These are phyloP conservation scores for Tipula helvola DNA, from an alignment of 2,888 invertebrate species.

Conservation along the genomic window DNA sequence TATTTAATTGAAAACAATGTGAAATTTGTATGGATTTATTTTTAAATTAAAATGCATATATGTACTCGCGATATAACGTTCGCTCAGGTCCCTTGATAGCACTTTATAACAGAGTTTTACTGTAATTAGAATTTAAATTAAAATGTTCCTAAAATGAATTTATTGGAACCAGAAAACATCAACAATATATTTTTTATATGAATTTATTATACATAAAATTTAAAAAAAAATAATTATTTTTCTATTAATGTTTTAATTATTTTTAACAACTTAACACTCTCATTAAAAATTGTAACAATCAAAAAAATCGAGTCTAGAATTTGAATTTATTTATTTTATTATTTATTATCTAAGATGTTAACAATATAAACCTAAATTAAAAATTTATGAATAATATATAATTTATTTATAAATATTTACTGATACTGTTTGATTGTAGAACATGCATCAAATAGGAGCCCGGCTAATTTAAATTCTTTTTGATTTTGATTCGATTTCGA, in stretches of 20 bases:
- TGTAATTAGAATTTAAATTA: background rate
- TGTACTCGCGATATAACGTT: no score
- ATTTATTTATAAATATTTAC: background rate
- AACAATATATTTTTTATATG: background rate
- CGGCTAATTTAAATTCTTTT: slow-evolving; percentile 34
- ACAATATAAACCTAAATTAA: background rate
- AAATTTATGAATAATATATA: background rate
- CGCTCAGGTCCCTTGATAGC: no score
- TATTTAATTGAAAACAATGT: no score
- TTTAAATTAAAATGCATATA: no score
- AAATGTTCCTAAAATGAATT: background rate
- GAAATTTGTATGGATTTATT: no score
- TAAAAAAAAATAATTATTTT: background rate
- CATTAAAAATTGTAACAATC: background rate
- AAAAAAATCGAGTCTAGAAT: background rate
- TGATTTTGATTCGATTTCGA: slow-evolving; percentile 30
- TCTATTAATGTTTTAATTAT: background rate
- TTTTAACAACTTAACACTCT: background rate
- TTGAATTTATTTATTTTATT: background rate
- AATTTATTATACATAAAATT: background rate
- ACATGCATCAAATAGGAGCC: slow-evolving; percentile 40
- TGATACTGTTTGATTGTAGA: slow-evolving; percentile 12
- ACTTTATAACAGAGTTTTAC: no score
- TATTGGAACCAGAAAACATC: background rate
- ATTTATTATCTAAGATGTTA: background rate